Evolutionary conservation across 2,888 invertebrate species (phyloP), one percentile per base, ranked within the genome.

Genomic region (Hecatera dysodea): DNA sequence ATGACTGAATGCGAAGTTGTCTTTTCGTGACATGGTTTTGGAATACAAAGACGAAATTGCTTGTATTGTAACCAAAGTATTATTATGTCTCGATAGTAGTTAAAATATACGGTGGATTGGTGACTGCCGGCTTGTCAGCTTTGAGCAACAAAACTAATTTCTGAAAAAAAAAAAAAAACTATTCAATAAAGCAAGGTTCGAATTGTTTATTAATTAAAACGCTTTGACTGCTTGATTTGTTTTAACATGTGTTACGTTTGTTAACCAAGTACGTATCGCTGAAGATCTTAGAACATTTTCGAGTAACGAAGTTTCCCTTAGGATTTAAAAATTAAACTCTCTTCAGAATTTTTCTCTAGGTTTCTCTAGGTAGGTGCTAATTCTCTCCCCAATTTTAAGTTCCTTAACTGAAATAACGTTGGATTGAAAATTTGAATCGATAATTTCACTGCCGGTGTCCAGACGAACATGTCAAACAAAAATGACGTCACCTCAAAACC

Each of bases 401-500:
- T 36, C 36, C 36, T 36, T 1, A 9, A 36, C 46, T 22, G 46
- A 22, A 48, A n/a, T n/a, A 8, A 44, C 17, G n/a, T n/a, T n/a
- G n/a, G n/a, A n/a, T n/a, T n/a, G n/a, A 33, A 9, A 9, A 46
- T 8, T 46, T 11, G 22, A 48, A 11, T 44, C 33, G 2, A 60
- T 46, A 61, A 33, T 33, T 2, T 8, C 19, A 2, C 19, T 3
- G 19, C 9, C 11, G 8, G 0, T 46, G n/a, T 24, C 24, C 5
- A 15, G 8, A 27, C n/a, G 68, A 36, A 59, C 42, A 27, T 61
- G 46, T 53, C n/a, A 55, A 53, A 24, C 24, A 22, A 60, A 42
- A 48, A 67, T 69, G 48, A 52, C 36, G 48, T 80, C 65, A 80
- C 12, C 5, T 4, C 48, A 53, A 80, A 76, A 66, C 65, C 44